Conservation (phyloP, 2,113 vertebrate genomes). For the Lasiurus borealis region DNA sequence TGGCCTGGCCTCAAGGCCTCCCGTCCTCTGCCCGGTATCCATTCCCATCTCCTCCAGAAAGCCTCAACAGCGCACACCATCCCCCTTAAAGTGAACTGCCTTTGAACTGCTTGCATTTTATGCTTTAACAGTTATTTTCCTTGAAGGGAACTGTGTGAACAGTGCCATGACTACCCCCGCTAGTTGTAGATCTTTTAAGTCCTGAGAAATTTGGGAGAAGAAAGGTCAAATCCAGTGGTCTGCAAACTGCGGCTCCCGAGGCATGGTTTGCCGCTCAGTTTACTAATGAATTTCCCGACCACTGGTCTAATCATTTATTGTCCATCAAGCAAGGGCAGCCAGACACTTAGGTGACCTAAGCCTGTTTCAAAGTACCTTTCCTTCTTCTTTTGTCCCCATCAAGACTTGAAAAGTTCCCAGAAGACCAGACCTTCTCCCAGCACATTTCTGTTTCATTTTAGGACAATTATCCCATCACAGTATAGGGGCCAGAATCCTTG, state of each 20-base stretch:
- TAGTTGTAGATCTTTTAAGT: too few species aligned
- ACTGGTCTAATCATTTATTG: neutral
- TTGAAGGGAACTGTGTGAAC: too few species aligned
- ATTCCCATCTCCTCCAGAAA: too few species aligned
- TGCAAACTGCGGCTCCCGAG: too few species aligned
- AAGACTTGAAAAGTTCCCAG: neutral
- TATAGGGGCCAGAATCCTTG: neutral
- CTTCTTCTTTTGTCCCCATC: neutral
- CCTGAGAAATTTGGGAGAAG: constrained; percentile 10
- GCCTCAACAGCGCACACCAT: too few species aligned
- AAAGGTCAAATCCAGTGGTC: too few species aligned
- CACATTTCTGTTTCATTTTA: neutral
- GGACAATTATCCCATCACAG: neutral
- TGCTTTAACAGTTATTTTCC: too few species aligned
- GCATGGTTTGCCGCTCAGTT: too few species aligned
- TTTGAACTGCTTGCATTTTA: neutral
- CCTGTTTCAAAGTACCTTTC: neutral
- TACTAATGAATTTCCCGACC: too few species aligned
- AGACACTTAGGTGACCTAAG: neutral
- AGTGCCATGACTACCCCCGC: too few species aligned
- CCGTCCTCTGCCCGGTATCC: too few species aligned
- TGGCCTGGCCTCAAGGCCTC: too few species aligned
- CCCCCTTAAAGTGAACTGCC: neutral
- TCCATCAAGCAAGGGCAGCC: neutral
- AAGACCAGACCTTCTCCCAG: neutral